Evolutionary conservation across 2,888 invertebrate genomes (phyloP).

Genomic region (Selenia dentaria): DNA sequence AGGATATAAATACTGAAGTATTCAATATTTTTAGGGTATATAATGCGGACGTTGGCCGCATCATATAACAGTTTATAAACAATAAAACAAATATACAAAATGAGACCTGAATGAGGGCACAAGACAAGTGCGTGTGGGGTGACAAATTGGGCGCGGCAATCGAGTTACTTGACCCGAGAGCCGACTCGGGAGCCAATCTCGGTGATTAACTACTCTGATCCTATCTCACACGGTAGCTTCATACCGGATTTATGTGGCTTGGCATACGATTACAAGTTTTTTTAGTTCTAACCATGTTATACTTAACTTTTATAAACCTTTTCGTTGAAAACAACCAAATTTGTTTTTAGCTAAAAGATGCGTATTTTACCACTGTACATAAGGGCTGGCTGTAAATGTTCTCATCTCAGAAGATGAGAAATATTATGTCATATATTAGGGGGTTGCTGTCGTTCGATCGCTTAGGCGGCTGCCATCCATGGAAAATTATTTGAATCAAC

Average conservation of each 20-base stretch:
- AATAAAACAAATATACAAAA: background rate
- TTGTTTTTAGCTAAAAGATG: too few species aligned
- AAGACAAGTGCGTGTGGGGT: slow-evolving; percentile 57
- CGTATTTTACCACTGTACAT: too few species aligned
- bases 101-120: slow-evolving; percentile 9
- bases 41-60: background rate
- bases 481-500: too few species aligned
- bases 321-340: slow-evolving; percentile 17
- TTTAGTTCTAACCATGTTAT: background rate
- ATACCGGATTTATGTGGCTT: background rate
- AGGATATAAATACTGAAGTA: background rate
- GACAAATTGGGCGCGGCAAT: slow-evolving; percentile 79
- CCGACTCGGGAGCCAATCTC: slow-evolving; percentile 61
- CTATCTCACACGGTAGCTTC: slow-evolving; percentile 22
- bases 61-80: background rate
- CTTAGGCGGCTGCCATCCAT: too few species aligned
- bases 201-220: slow-evolving; percentile 54
- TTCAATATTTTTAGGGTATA: background rate
- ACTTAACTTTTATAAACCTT: background rate
- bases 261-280: background rate
- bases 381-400: too few species aligned
- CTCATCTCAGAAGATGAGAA: too few species aligned
- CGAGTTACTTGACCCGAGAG: slow-evolving; percentile 78
- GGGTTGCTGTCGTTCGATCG: too few species aligned
- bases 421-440: too few species aligned